Base-by-base conservation (phyloP, 1,140 invertebrate species). In the Brachystomella parvula region DNA sequence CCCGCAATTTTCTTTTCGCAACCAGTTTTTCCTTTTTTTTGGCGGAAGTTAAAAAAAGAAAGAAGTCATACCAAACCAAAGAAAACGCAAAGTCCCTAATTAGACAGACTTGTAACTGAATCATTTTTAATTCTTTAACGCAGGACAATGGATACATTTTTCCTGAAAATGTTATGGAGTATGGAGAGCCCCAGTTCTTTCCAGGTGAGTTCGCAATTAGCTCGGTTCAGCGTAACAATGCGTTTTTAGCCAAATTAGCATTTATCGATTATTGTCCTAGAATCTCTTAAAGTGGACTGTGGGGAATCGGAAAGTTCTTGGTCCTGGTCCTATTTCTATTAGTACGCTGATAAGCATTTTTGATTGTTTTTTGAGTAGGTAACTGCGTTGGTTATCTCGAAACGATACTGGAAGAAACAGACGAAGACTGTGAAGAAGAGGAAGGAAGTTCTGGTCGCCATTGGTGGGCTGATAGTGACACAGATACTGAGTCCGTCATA, bases 321-420 rank as follows among this genome's bases (percentile, higher is more conserved):
- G 6, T 44, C 19, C 6, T 44, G 39, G 19, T 19, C 19, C 19
- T 44, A 44, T 19, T 6, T 9, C 9, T n/a, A n/a, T n/a, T n/a
- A n/a, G n/a, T n/a, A n/a, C n/a, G n/a, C n/a, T n/a, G n/a, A n/a
- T n/a, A n/a, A 9, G 39, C 39, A 44, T 44, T 9, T 9, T 19
- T 9, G 19, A 44, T n/a, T n/a, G n/a, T 62, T 47, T 35, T 39
- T 3, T 44, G 17, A n/a, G 3, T 24, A 62, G 60, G 62, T 71
- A 71, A 71, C 64, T 71, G 69, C 44, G 70, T 68, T 59, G 70
- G 71, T 66, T 73, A 73, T 63, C 69, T 71, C 59, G 72, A 73
- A 73, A 71, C 69, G 72, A 73, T 73, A 73, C 69, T 71, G 53
- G 72, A 73, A 59, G 72, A 73, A 33, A 67, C 67, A 58, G 72